Evolutionary conservation across 2,797 vertebrate genomes (phyloP), one percentile per base, ranked within the genome.

Genomic region (Cyclura pinguis): DNA sequence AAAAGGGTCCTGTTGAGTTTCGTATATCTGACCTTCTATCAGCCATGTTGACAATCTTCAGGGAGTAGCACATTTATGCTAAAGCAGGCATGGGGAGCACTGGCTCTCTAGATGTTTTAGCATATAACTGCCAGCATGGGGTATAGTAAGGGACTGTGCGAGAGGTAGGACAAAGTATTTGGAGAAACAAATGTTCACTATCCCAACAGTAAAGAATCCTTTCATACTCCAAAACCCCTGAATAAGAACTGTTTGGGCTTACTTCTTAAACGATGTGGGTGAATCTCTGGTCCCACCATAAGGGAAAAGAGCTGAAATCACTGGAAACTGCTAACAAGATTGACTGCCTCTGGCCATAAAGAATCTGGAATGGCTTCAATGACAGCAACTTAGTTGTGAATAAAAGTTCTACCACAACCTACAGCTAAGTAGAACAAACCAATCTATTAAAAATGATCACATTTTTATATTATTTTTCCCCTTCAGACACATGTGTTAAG

Each of bases 241-340:
- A 62, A 12, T 42, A 64, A 83, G n/a, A 38, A n/a, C 18, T 62
- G n/a, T 16, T 22, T 67, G 3, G 14, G 67, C 16, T 8, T 27
- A 47, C 35, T 29, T 59, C 62, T 83, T 38, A 84, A 84, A 18
- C 67, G 38, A 1, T 24, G 22, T 67, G 35, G 38, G 29, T 67
- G 59, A 84, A 3, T 35, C 57, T 93, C 32, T 81, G 84, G 91
- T 92, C 59, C 95, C 91, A 90, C 84, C 91, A 94, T 94, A 92
- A 94, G 92, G 92, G 52, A 93, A 83, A 4, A 74, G 90, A 87
- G 87, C 93, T 94, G 89, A 93, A 88, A 57, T 87, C 80, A 80
- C 76, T 27, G 88, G 92, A 91, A 83, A 82, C 87, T 1, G 2
- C 89, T 88, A 93, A 93, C 92, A 92, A 50, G 89, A 32, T 88